A percentile compares a stretch with the other conserved stretches of the same genome.
These are phyloP conservation scores for Eilema griseolum DNA, from an alignment of 2,888 invertebrate genomes.

Conservation along the genomic window DNA sequence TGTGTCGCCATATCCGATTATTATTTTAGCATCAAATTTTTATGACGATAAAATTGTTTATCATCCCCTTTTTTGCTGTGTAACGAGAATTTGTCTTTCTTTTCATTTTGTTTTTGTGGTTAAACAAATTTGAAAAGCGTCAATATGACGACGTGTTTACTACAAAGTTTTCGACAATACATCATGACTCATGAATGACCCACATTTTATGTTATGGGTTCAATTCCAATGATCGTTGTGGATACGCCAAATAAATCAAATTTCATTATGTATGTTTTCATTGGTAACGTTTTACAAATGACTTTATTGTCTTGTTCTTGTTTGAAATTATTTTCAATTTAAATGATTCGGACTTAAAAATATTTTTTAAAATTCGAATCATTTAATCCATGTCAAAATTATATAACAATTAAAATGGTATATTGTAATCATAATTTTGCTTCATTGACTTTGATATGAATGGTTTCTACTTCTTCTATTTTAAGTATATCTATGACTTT, in stretches of 20 bases:
- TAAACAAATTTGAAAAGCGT: slow-evolving; percentile 6
- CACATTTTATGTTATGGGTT: background rate
- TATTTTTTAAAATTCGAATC: too few species aligned
- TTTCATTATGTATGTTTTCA: too few species aligned
- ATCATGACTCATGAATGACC: background rate
- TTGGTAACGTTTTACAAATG: too few species aligned
- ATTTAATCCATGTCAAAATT: too few species aligned
- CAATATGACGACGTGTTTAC: slow-evolving; percentile 1
- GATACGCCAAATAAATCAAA: background rate
- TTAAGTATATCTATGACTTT: background rate
- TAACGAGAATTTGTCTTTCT: slow-evolving; percentile 3
- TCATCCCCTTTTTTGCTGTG: slow-evolving; percentile 2
- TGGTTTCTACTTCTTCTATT: too few species aligned
- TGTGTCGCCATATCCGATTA: background rate
- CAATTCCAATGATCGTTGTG: background rate
- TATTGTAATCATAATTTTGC: too few species aligned
- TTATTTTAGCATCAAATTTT: too few species aligned
- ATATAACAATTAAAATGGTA: too few species aligned
- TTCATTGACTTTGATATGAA: too few species aligned
- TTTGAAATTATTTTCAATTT: too few species aligned
- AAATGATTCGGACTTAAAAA: too few species aligned
- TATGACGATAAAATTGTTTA: slow-evolving; percentile 4
- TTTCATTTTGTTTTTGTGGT: background rate
- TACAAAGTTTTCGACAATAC: background rate
- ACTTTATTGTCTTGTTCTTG: too few species aligned